Conservation (phyloP, 2,888 invertebrate genomes). For the Tromatobia lineatoria region DNA sequence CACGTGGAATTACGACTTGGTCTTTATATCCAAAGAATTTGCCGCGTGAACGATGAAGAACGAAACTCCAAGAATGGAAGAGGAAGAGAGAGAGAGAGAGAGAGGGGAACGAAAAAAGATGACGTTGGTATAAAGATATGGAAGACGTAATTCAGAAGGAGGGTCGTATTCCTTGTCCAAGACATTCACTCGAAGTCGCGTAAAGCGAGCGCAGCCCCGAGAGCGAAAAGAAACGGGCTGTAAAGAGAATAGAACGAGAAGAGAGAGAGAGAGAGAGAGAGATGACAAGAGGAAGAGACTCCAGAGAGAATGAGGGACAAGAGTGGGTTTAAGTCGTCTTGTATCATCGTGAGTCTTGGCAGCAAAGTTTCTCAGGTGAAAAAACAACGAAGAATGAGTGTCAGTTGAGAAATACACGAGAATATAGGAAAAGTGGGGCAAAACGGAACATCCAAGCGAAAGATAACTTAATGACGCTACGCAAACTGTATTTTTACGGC, state of each 20-base stretch:
- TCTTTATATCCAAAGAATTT: constrained; percentile 23
- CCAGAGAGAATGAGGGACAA: constrained; percentile 59
- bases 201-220: constrained; percentile 13
- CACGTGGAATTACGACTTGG: constrained; percentile 4
- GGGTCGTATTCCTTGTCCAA: constrained; percentile 19
- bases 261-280: constrained; percentile 25
- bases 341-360: constrained; percentile 25
- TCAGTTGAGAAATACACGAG: no score
- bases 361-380: constrained; percentile 31
- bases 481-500: no score
- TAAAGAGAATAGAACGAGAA: constrained; percentile 30
- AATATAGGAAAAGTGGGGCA: no score
- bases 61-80: background rate
- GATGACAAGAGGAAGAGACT: background rate
- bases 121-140: constrained; percentile 23
- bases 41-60: background rate
- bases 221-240: constrained; percentile 12
- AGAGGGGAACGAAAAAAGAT: background rate
- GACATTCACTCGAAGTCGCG: constrained; percentile 36
- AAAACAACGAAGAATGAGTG: background rate
- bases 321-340: constrained; percentile 80
- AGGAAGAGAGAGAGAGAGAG: background rate
- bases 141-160: constrained; percentile 33
- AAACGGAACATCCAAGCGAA: no score
- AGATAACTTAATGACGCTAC: no score